Evolutionary conservation across 2,113 vertebrate genomes (phyloP).

Genomic region (Oceanodroma tethys): DNA sequence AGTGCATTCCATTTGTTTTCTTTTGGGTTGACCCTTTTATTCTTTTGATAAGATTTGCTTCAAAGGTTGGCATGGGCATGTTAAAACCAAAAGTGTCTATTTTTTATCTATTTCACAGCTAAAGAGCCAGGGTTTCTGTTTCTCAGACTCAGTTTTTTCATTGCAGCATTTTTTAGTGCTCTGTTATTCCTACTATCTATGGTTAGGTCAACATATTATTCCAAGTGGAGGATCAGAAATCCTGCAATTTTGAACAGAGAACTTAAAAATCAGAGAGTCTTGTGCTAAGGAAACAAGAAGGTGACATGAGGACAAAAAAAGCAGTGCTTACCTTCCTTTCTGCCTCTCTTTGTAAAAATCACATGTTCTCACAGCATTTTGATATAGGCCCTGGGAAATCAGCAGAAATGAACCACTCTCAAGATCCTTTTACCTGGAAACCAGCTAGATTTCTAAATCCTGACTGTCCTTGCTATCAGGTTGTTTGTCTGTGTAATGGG

Average conservation of each 20-base stretch:
- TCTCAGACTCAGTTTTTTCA: background rate
- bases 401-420: background rate
- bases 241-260: background rate
- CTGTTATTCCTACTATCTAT: background rate
- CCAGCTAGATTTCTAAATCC: background rate
- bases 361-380: fast-evolving
- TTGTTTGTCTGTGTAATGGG: background rate
- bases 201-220: background rate
- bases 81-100: background rate
- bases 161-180: background rate
- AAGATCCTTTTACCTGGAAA: fast-evolving
- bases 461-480: background rate
- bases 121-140: background rate
- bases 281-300: background rate
- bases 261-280: fast-evolving
- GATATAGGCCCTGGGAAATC: background rate
- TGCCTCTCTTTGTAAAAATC: background rate
- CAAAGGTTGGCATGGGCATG: fast-evolving
- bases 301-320: background rate
- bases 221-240: background rate
- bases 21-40: background rate
- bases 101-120: background rate
- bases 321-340: background rate
- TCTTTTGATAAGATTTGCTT: background rate
- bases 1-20: background rate